These are phyloP conservation scores for Heteromurus nitidus DNA, from an alignment of 2,888 invertebrate species.

Conservation along the genomic window DNA sequence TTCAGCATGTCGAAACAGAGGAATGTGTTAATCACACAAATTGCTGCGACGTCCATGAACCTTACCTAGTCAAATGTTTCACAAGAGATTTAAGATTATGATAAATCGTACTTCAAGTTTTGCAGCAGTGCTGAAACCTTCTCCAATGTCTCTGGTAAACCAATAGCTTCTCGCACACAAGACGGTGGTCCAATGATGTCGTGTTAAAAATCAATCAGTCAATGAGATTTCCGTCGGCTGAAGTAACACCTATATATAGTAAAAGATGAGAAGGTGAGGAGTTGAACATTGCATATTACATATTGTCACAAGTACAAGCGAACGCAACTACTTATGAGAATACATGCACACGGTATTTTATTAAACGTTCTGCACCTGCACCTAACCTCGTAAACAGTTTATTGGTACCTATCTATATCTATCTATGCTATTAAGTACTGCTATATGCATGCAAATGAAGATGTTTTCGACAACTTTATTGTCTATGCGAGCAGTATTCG, in stretches of 20 bases:
- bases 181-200: background rate
- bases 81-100: background rate
- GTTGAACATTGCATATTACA: background rate
- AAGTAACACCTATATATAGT: background rate
- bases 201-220: background rate
- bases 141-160: no score
- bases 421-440: no score
- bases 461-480: no score
- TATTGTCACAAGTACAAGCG: background rate
- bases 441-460: no score
- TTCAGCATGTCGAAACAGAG: background rate
- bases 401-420: no score
- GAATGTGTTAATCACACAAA: background rate
- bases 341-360: no score
- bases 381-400: no score
- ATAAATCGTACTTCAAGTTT: background rate
- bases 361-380: no score
- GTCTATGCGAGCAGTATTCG: no score
- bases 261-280: background rate
- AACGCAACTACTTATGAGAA: no score
- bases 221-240: background rate
- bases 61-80: background rate
- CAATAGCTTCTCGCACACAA: no score
- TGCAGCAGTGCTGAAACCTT: no score
- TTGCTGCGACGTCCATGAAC: background rate